Conservation (phyloP, 2,113 vertebrate species). For the Daubentonia madagascariensis region DNA sequence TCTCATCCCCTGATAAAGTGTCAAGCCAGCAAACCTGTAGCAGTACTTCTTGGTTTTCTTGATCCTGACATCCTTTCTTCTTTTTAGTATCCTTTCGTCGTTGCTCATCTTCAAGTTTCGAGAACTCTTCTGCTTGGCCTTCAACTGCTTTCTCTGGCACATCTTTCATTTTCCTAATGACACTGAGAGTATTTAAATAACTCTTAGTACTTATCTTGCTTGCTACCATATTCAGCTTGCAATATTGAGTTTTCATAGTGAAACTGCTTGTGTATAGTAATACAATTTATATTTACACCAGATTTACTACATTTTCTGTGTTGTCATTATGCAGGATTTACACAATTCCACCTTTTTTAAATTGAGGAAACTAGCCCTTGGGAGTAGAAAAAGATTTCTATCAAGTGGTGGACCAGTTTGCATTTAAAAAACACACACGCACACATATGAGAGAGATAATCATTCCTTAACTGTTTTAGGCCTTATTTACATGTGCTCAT, state of each 20-base stretch:
- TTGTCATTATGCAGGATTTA: neutral
- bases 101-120: constrained; percentile 83
- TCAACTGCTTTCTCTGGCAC: constrained; percentile 81
- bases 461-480: neutral
- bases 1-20: neutral
- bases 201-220: neutral
- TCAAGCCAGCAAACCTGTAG: constrained; percentile 83
- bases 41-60: constrained; percentile 83
- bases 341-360: neutral
- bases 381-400: neutral
- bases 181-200: neutral
- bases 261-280: neutral
- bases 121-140: constrained; percentile 80
- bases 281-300: neutral
- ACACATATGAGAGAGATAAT: neutral
- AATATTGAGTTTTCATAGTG: neutral
- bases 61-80: constrained; percentile 80
- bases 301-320: constrained; percentile 7
- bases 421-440: neutral
- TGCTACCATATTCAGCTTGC: neutral
- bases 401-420: neutral
- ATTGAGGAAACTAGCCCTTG: neutral
- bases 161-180: constrained; percentile 84
- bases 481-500: neutral
- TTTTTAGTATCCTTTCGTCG: constrained; percentile 83